Evolutionary conservation across 2,888 invertebrate species (phyloP).

Genomic region (Tortrix viridana): DNA sequence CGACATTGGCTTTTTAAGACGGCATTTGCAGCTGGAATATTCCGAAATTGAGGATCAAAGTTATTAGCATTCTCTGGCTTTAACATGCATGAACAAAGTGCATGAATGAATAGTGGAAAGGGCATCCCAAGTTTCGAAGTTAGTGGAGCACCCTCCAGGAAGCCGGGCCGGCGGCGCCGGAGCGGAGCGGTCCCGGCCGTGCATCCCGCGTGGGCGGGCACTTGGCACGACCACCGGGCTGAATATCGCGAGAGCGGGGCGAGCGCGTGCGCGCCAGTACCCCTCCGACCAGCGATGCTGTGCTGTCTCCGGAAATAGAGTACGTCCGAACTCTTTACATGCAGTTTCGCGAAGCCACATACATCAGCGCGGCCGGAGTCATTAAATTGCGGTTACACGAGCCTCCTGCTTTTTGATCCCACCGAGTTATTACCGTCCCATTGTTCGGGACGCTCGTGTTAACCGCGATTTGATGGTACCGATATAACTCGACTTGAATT

Average conservation of each 20-base stretch:
- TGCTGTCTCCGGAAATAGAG: constrained; percentile 85
- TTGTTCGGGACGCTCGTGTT: constrained; percentile 33
- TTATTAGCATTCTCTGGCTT: too few species aligned
- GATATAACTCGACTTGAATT: constrained; percentile 67
- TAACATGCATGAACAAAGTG: too few species aligned
- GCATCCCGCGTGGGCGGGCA: constrained; percentile 41
- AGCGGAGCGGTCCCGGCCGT: constrained; percentile 30
- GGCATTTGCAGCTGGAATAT: too few species aligned
- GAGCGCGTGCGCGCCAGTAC: constrained; percentile 75
- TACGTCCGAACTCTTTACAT: constrained; percentile 68
- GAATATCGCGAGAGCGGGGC: constrained; percentile 70
- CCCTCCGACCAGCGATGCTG: constrained; percentile 85
- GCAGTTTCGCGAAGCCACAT: constrained; percentile 61
- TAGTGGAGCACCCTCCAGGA: neutral
- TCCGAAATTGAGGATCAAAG: too few species aligned
- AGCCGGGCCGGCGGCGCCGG: constrained; percentile 35
- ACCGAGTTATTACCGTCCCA: constrained; percentile 29
- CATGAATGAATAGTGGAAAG: too few species aligned
- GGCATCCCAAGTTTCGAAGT: too few species aligned
- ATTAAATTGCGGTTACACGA: constrained; percentile 70
- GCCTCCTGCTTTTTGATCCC: constrained; percentile 42
- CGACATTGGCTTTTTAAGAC: too few species aligned
- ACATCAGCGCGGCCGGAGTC: constrained; percentile 36
- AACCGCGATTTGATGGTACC: constrained; percentile 64
- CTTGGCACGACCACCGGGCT: constrained; percentile 70